Evolutionary conservation across 2,797 vertebrate species (phyloP), one percentile per base, ranked within the genome.

Genomic region (Natrix natrix): DNA sequence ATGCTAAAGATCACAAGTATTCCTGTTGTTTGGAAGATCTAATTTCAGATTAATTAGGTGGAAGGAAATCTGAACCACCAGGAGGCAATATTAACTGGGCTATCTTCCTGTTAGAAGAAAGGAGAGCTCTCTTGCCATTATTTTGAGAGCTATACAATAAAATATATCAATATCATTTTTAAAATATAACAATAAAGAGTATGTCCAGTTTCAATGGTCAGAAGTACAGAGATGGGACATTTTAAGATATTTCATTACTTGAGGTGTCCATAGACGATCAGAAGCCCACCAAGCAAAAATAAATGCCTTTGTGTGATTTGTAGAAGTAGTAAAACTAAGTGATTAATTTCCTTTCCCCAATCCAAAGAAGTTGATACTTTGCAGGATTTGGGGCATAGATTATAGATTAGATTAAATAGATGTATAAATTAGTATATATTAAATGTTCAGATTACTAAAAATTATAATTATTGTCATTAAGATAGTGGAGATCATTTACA

Each of bases 11-110:
- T 7, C 37, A 74, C 54, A 57, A 13, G 26, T 28, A 10, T 43
- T 24, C 28, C 26, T 3, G 10, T 86, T 57, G 74, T 43, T 17
- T 60, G n/a, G 43, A 63, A 87, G 87, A 60, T 5, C 24, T 22
- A 26, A 69, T 61, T 17, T 24, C 52, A 56, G 86, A 88, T 4
- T 86, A 43, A 59, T 24, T n/a, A 20, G 37, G 8, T 26, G 52
- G 26, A 92, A 43, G 52, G 86, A 26, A 66, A 17, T 11, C 60
- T 83, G 69, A 59, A n/a, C 92, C 92, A 92, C 69, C 69, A 92
- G 87, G 92, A 92, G 92, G 92, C 92, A 92, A 83, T 89, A 89
- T 92, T 89, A 92, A 89, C 55, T 10, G 56, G 28, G 26, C 26
- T 91, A 60, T 60, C 14, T 48, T 86, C 16, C 55, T 60, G 60